Evolutionary conservation across 2,113 vertebrate genomes (phyloP), one percentile per base, ranked within the genome.

Genomic region (Coregonus clupeaformis): DNA sequence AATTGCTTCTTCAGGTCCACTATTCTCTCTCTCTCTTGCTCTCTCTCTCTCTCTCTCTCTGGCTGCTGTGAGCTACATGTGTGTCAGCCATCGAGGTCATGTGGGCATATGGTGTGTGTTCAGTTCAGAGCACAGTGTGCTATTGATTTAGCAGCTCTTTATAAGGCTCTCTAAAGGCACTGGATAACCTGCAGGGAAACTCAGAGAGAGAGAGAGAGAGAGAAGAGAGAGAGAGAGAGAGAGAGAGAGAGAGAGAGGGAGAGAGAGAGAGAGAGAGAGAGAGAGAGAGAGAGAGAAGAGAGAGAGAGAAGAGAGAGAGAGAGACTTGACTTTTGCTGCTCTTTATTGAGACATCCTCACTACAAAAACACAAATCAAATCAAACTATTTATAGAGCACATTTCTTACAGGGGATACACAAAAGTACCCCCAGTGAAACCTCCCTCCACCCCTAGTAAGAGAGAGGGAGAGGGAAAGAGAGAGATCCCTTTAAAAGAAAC

Each of bases 111-210:
- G 68, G 65, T 49, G 29, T 52, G 68, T 42, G 42, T 45, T 57
- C 62, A 67, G 65, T 73, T 73, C 11, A 59, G 55, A 45, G 52
- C 24, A 74, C 63, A 73, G 22, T 25, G 60, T 71, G 72, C 16
- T 69, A 60, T 70, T 79, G 52, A 71, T 81, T 70, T 45, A 47
- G 29, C 24, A 63, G 30, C 14, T 12, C 30, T 32, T 25, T 18
- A 64, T 22, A 73, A 32, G 59, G 25, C 42, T 6, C 71, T 25
- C 22, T 47, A 25, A 13, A 18, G 52, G 45, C 14, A 13, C 5
- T 4, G 52, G 29, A 57, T 20, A 29, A 9, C 66, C 16, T 3
- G n/a, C 20, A 49, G 24, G n/a, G 42, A 25, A 18, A 68, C 30
- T 36, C 12, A 6, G 3, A 20, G 66, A 68, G 27, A 22, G 13